Evolutionary conservation across 2,113 vertebrate genomes (phyloP).

Genomic region (Leuciscus idus): DNA sequence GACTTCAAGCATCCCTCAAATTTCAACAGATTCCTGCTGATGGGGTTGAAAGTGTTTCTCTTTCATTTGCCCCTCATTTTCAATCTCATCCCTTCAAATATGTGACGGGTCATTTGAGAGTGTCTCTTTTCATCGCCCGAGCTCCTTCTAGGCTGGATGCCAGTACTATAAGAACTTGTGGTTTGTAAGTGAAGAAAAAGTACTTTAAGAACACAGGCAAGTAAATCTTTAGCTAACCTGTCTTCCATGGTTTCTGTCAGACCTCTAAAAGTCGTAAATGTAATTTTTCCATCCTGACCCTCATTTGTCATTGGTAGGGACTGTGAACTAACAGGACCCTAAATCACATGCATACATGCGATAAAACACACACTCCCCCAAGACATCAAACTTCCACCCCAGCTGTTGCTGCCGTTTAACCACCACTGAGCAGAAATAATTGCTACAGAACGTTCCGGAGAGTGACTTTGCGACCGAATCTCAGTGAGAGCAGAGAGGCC

Average conservation of each 20-base stretch:
- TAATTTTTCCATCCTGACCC: slow-evolving; percentile 14
- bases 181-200: slow-evolving; percentile 24
- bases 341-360: slow-evolving; percentile 41
- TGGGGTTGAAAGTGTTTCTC: background rate
- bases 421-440: slow-evolving; percentile 41
- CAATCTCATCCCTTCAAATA: slow-evolving; percentile 14
- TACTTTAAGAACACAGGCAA: slow-evolving; percentile 5
- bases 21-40: background rate
- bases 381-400: slow-evolving; percentile 38
- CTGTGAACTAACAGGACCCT: background rate
- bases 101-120: slow-evolving; percentile 17
- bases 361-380: slow-evolving; percentile 20
- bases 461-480: slow-evolving; percentile 32
- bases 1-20: background rate
- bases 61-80: slow-evolving; percentile 4
- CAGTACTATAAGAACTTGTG: background rate
- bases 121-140: slow-evolving; percentile 1
- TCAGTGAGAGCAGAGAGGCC: slow-evolving; percentile 35
- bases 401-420: slow-evolving; percentile 50
- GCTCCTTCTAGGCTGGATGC: slow-evolving; percentile 25
- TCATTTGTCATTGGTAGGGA: slow-evolving; percentile 11
- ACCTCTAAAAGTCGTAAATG: slow-evolving; percentile 11
- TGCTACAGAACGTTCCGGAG: slow-evolving; percentile 40
- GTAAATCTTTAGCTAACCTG: slow-evolving; percentile 26
- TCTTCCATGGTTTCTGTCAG: slow-evolving; percentile 21